Conservation (phyloP, 2,888 invertebrate genomes). For the Epinotia demarniana region DNA sequence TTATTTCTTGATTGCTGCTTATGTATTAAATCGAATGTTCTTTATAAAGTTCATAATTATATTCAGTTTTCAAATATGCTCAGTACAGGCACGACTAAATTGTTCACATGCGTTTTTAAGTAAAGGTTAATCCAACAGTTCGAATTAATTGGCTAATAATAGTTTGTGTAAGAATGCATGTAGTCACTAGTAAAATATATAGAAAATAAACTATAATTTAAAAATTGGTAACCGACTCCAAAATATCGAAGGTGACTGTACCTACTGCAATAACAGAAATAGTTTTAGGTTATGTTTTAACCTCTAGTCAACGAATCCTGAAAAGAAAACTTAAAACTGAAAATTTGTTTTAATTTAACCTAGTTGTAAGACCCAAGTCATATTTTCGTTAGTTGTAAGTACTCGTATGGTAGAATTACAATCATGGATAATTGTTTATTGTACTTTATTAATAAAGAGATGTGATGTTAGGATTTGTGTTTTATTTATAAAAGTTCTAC, state of each 20-base stretch:
- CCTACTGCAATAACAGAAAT: slow-evolving; percentile 18
- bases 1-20: not conserved
- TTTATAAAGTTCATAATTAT: not conserved
- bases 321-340: slow-evolving; percentile 13
- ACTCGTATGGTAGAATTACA: not conserved
- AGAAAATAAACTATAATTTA: not conserved
- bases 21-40: not conserved
- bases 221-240: not conserved
- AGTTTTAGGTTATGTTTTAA: slow-evolving; percentile 16
- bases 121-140: not conserved
- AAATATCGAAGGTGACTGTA: not conserved
- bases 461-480: slow-evolving; percentile 28
- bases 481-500: not conserved
- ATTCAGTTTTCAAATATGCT: not conserved
- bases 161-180: slow-evolving; percentile 5
- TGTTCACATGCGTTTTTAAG: not conserved
- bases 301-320: slow-evolving; percentile 33
- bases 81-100: not conserved
- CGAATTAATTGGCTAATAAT: not conserved
- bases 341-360: slow-evolving; percentile 22
- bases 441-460: slow-evolving; percentile 36
- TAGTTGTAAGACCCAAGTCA: slow-evolving; percentile 28
- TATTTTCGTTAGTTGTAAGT: slow-evolving; percentile 28
- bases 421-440: slow-evolving; percentile 25
- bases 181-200: not conserved